Evolutionary conservation across 2,888 invertebrate species (phyloP), one percentile per base, ranked within the genome.

Genomic region (Dugesia japonica): DNA sequence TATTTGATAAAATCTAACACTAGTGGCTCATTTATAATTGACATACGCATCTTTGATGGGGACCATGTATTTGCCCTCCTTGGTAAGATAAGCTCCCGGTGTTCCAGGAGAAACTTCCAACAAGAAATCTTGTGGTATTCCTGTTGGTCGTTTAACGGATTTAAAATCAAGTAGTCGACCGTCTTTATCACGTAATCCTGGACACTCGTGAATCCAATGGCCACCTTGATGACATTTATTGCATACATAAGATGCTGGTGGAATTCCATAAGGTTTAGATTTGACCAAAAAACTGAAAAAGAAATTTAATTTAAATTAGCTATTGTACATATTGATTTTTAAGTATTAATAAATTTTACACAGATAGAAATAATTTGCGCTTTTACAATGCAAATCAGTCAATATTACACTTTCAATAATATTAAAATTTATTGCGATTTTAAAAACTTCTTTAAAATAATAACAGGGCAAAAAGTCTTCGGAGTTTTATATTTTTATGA

Each of bases 161-260:
- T 76, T 79, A n/a, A 73, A 56, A 28, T 75, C 75, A 20, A 79
- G 38, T 27, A 71, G 26, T 9, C 27, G 42, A 9, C 78, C 77
- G 26, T 26, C 33, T 20, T 33, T 1, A 33, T 73, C 83, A 26
- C 80, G 76, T 78, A 79, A 79, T 71, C 80, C 80, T 1, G 94
- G 93, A 84, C 98, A 99, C 85, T 94, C 92, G 85, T 92, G 92
- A 80, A 94, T 94, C 92, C 93, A 97, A 86, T 98, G 98, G 0
- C 98, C 98, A 78, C 89, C 89, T 84, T 92, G 90, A 81, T 92
- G 90, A 86, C 98, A 98, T 85, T 92, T 92, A 83, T 90, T 92
- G 85, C 98, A 98, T 73, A 90, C 88, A 85, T 98, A 98, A 82
- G 89, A 90, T n/a, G 90, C 85, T 76, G 94, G 94, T 26, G 94